Percentiles rank a stretch among this genome's conserved stretches.
Conservation (phyloP, 2,888 invertebrate species). For the Eristalis intricaria region DNA sequence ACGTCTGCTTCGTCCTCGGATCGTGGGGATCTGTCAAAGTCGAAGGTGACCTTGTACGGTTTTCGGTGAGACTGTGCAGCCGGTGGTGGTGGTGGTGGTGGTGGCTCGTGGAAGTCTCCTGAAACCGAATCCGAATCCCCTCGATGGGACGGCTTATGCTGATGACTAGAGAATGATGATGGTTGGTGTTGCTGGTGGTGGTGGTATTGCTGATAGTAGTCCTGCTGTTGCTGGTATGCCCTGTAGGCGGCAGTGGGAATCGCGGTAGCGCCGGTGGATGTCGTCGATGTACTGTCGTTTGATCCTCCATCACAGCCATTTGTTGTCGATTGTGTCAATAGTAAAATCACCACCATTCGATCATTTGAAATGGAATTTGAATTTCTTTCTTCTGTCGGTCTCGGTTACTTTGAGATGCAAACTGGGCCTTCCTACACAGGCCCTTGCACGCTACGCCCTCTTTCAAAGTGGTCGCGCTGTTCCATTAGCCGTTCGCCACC, state of each 20-base stretch:
- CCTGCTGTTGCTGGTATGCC: slow-evolving; percentile 61
- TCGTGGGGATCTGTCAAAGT: slow-evolving; percentile 57
- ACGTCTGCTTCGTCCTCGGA: slow-evolving; percentile 18
- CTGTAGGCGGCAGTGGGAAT: slow-evolving; percentile 76
- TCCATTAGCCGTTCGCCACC: slow-evolving; percentile 39
- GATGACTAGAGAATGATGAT: slow-evolving; percentile 66
- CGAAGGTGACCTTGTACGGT: slow-evolving; percentile 71
- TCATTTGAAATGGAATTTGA: slow-evolving; percentile 78
- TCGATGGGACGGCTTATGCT: slow-evolving; percentile 19
- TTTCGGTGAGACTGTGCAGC: slow-evolving; percentile 34
- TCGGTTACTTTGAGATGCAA: slow-evolving; percentile 57
- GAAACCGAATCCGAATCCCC: slow-evolving; percentile 25
- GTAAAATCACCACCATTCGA: slow-evolving; percentile 82
- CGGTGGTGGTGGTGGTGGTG: background rate
- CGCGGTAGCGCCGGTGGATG: slow-evolving; percentile 80
- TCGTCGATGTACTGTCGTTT: slow-evolving; percentile 77
- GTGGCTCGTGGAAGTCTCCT: slow-evolving; percentile 16
- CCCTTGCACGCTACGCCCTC: slow-evolving; percentile 37
- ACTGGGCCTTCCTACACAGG: slow-evolving; percentile 4
- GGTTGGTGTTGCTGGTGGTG: slow-evolving; percentile 31
- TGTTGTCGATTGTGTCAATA: slow-evolving; percentile 80
- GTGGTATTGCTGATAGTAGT: slow-evolving; percentile 48
- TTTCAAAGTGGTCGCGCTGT: slow-evolving; percentile 19
- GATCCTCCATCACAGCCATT: slow-evolving; percentile 79
- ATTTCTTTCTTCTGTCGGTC: slow-evolving; percentile 58